Evolutionary conservation across 2,797 vertebrate species (phyloP).

Genomic region (Basileuterus tristriatus): DNA sequence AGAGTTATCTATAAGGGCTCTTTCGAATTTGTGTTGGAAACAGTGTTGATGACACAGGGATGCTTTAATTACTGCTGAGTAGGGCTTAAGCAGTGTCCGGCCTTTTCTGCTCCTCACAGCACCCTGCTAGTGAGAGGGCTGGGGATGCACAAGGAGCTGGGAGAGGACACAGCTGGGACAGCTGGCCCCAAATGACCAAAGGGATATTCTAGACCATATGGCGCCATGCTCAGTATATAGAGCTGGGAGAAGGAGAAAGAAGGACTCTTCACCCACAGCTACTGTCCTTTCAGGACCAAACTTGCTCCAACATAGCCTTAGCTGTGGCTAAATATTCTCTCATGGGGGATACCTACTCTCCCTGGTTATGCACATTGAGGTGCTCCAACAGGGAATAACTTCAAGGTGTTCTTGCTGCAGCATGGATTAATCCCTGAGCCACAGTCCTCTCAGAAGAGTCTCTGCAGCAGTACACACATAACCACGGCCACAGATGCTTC

Average conservation of each 20-base stretch:
- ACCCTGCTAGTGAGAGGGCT: not conserved
- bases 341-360: not conserved
- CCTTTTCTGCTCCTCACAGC: not conserved
- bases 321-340: not conserved
- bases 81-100: not conserved
- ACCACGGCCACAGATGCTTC: not conserved
- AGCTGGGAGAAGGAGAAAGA: not conserved
- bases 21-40: not conserved
- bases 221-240: not conserved
- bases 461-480: not conserved
- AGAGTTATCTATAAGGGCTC: not conserved
- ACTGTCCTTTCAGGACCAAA: not conserved
- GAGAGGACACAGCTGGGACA: not conserved
- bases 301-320: not conserved
- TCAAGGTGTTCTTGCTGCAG: not conserved
- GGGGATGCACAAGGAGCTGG: not conserved
- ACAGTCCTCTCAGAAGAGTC: not conserved
- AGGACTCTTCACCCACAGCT: not conserved
- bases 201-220: not conserved
- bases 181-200: not conserved
- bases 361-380: too few relatives aligned
- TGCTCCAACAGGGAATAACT: not conserved
- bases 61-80: not conserved
- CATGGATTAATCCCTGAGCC: not conserved
- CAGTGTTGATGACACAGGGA: not conserved